Evolutionary conservation across 2,888 invertebrate genomes (phyloP).

Genomic region (Cloeon dipterum): DNA sequence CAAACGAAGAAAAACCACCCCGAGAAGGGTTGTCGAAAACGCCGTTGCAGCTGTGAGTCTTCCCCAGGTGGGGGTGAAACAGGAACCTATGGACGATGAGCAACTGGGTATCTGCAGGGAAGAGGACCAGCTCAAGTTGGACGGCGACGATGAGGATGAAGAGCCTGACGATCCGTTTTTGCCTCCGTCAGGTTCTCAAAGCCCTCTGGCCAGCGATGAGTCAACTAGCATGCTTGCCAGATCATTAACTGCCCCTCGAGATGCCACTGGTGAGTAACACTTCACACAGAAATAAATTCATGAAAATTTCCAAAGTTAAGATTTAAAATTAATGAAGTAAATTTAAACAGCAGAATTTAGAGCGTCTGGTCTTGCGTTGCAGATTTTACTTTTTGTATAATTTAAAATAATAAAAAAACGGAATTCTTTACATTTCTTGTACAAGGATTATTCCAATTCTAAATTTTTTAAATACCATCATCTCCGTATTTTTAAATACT

Average conservation of each 20-base stretch:
- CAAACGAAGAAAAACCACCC: slow-evolving; percentile 3
- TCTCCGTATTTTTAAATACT: too few relatives aligned
- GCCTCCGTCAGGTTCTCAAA: neutral
- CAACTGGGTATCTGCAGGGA: neutral
- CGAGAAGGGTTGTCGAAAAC: neutral
- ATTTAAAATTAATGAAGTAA: too few relatives aligned
- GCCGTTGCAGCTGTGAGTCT: neutral
- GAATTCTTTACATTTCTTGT: too few relatives aligned
- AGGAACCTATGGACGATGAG: slow-evolving; percentile 1
- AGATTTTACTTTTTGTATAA: too few relatives aligned
- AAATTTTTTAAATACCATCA: too few relatives aligned
- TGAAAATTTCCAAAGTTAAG: too few relatives aligned
- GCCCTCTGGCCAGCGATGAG: neutral
- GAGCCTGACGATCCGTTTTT: neutral
- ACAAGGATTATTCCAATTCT: too few relatives aligned
- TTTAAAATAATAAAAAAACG: too few relatives aligned
- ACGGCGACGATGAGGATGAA: slow-evolving; percentile 1
- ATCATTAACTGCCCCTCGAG: slow-evolving; percentile 1
- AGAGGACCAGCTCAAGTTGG: neutral
- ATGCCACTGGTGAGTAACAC: slow-evolving; percentile 3
- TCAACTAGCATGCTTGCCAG: slow-evolving; percentile 3
- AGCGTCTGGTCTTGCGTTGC: too few relatives aligned
- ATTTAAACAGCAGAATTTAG: too few relatives aligned
- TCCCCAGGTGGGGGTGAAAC: neutral
- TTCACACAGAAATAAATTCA: too few relatives aligned